Conservation (phyloP, 2,113 vertebrate species). For the Heptranchias perlo region DNA sequence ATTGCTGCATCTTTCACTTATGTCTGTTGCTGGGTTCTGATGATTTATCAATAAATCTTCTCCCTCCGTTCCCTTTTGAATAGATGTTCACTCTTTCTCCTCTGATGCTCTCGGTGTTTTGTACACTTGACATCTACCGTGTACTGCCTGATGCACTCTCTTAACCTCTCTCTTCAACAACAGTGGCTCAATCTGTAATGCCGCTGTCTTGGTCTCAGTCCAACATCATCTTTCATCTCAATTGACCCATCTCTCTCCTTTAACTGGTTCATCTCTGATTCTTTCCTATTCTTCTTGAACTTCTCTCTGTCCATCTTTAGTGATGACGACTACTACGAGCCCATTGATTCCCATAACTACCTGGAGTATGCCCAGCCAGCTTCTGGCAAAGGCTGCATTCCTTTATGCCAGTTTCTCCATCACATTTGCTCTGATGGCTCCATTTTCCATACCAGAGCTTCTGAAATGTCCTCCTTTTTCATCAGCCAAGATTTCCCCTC, state of each 20-base stretch:
- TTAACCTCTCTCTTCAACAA: neutral
- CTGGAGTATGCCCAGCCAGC: neutral
- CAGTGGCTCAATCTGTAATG: neutral
- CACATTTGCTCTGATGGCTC: neutral
- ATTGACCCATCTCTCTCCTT: neutral
- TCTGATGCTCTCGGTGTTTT: neutral
- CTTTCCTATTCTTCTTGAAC: neutral
- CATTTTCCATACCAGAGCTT: neutral
- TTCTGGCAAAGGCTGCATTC: neutral
- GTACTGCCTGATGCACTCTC: neutral
- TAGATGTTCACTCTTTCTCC: neutral
- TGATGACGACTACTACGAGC: neutral
- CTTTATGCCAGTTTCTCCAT: neutral
- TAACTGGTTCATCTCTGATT: neutral
- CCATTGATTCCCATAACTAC: neutral
- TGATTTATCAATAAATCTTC: neutral
- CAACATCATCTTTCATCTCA: neutral
- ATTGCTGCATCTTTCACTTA: neutral
- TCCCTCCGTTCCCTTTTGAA: neutral
- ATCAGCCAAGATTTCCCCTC: neutral
- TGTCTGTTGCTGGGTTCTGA: neutral
- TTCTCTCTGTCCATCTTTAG: neutral
- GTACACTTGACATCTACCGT: neutral
- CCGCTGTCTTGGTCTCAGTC: neutral
- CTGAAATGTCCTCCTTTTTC: neutral